Percentiles rank a stretch among this genome's conserved stretches.
Conservation (phyloP, 2,797 vertebrate genomes). For the Lagocephalus sceleratus region DNA sequence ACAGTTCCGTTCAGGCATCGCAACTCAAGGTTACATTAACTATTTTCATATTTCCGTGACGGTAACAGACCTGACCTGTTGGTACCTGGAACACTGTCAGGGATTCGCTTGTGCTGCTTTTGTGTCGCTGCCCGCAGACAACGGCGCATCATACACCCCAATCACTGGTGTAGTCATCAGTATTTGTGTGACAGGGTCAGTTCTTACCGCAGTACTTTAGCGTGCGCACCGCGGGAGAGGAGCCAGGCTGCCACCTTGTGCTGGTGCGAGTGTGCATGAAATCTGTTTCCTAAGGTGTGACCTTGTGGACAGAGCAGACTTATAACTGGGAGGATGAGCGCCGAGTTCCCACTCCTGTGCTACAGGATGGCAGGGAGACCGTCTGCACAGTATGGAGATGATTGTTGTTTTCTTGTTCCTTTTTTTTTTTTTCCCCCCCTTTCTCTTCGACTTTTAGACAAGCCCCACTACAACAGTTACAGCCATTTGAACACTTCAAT, state of each 20-base stretch:
- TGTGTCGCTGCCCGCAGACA: conserved; percentile 50
- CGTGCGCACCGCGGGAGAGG: too few relatives aligned
- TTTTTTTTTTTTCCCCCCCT: conserved; percentile 2
- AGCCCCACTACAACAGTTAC: not conserved
- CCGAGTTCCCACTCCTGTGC: too few relatives aligned
- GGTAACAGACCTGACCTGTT: conserved; percentile 60
- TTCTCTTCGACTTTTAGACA: conserved; percentile 20
- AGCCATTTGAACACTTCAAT: conserved; percentile 5
- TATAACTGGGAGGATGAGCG: too few relatives aligned
- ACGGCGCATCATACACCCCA: conserved; percentile 46
- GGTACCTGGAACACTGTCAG: conserved; percentile 58
- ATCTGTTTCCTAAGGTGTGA: conserved; percentile 30
- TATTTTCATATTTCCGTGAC: conserved; percentile 67
- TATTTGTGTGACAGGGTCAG: conserved; percentile 58
- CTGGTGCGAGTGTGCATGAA: too few relatives aligned
- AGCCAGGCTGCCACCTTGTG: not conserved
- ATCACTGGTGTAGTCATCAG: conserved; percentile 46
- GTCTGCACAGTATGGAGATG: conserved; percentile 1
- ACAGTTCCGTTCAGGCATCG: conserved; percentile 40
- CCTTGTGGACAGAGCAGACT: conserved; percentile 21
- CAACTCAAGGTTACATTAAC: conserved; percentile 57
- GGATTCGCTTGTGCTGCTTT: conserved; percentile 42
- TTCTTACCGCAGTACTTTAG: conserved; percentile 8
- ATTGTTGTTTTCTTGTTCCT: not conserved
- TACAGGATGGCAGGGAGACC: too few relatives aligned